Percentiles rank a stretch among this genome's conserved stretches.
phyloP scores from a whole-genome alignment of 2,797 vertebrate species.

The Smutsia temminckii region DNA sequence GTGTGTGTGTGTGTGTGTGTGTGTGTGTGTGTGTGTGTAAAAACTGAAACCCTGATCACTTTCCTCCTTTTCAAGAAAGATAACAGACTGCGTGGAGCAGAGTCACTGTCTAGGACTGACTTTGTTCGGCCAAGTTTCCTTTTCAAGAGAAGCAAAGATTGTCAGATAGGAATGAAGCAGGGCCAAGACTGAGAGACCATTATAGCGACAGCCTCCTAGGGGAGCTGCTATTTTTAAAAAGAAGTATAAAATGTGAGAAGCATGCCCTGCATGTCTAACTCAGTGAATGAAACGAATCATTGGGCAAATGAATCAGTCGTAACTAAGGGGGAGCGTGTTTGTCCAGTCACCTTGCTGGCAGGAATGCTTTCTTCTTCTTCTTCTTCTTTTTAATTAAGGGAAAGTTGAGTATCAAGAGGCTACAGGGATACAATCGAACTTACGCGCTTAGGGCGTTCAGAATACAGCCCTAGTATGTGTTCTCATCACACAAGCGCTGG shows the following conservation, averaged over 20 bases:
- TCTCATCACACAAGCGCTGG: slow-evolving; percentile 30
- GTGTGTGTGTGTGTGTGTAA: neutral
- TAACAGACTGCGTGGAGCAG: neutral
- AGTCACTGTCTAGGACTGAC: neutral
- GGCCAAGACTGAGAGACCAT: neutral
- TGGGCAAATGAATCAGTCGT: neutral
- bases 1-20: too few relatives aligned
- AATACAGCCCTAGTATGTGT: slow-evolving; percentile 58
- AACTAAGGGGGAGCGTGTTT: neutral
- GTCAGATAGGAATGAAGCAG: slow-evolving; percentile 14
- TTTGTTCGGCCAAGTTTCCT: neutral
- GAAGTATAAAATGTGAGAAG: neutral
- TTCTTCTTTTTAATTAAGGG: neutral
- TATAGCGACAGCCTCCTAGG: neutral
- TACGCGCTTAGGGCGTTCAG: slow-evolving; percentile 30
- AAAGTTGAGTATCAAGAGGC: slow-evolving; percentile 54
- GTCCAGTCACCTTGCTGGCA: neutral
- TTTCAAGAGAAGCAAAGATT: neutral
- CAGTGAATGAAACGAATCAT: neutral
- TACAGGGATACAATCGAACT: slow-evolving; percentile 48
- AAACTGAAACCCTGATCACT: neutral
- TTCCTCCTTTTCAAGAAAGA: slow-evolving; percentile 1
- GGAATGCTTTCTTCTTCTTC: neutral
- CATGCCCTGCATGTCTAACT: neutral
- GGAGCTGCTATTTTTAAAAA: neutral